Base-by-base conservation (phyloP, 2,797 vertebrate genomes). In the Phylloscopus collybita region DNA sequence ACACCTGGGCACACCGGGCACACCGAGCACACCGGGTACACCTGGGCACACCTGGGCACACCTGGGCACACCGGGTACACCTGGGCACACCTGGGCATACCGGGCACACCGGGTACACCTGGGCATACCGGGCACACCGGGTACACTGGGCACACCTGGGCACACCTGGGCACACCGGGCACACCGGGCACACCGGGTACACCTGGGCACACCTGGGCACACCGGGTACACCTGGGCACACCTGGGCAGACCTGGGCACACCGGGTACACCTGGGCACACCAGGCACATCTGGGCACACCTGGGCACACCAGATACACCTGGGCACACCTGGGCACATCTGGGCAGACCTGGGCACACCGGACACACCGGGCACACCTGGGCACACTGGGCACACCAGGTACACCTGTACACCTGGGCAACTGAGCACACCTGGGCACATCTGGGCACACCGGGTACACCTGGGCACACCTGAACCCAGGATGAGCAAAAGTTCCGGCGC, bases 401-500 rank as follows among this genome's bases (percentile, higher is more conserved):
- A 40, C 40, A 40, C 40, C 40, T 40, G 40, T 13, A 40, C 40
- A 40, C 40, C 40, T 40, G 40, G 40, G 40, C 44, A 44, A 3
- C 67, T 2, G 29, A 16, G 21, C 4, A 60, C n/a, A 34, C 25
- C 38, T 5, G 34, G 36, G 34, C 0, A 16, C 45, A 9, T 25
- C 45, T 8, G 40, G 27, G 27, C 5, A 38, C 54, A 32, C 60
- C 9, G 26, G 26, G 21, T 0, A 17, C 47, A 6, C 26, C 40
- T 4, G 22, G 36, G 38, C 1, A 18, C 49, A 9, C 27, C 22
- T 12, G 72, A 13, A 2, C 2, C 36, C 10, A 15, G 60, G 38
- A 42, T 6, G 2, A 34, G 49, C 2, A 4, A 7, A 15, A 47
- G 19, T 10, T 8, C 38, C 22, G 1, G 16, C 3, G 1, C 0